Evolutionary conservation across 2,888 invertebrate genomes (phyloP).

Genomic region (Junonia oenone): DNA sequence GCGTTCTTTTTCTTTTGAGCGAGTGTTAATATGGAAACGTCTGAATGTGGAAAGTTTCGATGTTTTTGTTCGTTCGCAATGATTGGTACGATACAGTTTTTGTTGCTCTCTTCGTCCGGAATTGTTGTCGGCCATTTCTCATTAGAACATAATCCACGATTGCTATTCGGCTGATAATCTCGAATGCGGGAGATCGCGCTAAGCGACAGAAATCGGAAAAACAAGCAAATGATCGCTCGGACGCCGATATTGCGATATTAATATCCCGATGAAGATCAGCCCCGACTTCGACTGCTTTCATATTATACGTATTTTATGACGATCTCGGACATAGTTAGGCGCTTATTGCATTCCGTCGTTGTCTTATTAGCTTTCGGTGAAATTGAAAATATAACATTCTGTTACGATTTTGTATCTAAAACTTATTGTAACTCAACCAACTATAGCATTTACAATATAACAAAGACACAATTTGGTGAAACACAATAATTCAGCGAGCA

Average conservation of each 20-base stretch:
- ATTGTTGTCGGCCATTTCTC: slow-evolving; percentile 12
- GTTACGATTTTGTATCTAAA: background rate
- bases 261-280: slow-evolving; percentile 30
- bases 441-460: background rate
- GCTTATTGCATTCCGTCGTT: background rate
- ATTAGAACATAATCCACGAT: slow-evolving; percentile 23
- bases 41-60: slow-evolving; percentile 3
- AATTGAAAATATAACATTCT: background rate
- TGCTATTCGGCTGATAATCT: slow-evolving; percentile 19
- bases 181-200: slow-evolving; percentile 24
- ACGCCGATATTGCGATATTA: slow-evolving; percentile 27
- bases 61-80: slow-evolving; percentile 11
- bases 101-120: background rate
- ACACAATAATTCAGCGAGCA: background rate
- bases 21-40: slow-evolving; percentile 26
- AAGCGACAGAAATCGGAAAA: slow-evolving; percentile 24
- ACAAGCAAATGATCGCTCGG: slow-evolving; percentile 20
- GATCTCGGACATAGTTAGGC: background rate
- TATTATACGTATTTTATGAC: background rate
- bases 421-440: background rate
- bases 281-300: slow-evolving; percentile 10
- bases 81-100: background rate
- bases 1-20: slow-evolving; percentile 25
- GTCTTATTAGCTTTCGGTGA: background rate
- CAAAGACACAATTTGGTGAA: background rate